Base-by-base conservation (phyloP, 1,140 invertebrate species). In the Drosophila varians region DNA sequence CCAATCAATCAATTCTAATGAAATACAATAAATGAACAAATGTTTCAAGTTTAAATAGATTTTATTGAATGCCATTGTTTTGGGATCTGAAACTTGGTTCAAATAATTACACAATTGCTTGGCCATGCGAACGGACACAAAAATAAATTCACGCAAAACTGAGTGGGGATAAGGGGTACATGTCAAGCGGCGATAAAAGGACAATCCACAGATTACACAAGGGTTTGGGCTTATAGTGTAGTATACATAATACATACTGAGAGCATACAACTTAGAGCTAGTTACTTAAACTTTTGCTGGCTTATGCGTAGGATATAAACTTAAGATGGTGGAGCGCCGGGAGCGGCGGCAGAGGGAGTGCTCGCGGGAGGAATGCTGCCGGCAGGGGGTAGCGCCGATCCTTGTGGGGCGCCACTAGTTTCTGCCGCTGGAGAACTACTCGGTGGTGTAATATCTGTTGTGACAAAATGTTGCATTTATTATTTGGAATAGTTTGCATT, bases 221-320 rank as follows among this genome's bases (percentile, higher is more conserved):
- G 26, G 26, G 11, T 38, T 26, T 68, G 52, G 62, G 72, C 49
- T 23, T 52, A 58, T 28, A 54, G 40, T 53, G 46, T 46, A 73
- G 76, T 57, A 86, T 69, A 80, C 72, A 80, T 64, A 74, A 65
- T 82, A 82, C 69, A 80, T 86, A 87, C 68, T 87, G 82, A 86
- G 82, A 88, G 82, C 62, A 70, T 82, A 66, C 62, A 60, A 82
- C 74, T 77, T 83, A 88, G 31, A 48, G 54, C 86, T 82, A 72
- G 53, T 46, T 70, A 55, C 58, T 76, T 66, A 58, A 46, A 62
- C 54, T 26, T 61, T 51, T 61, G 38, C 49, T 84, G 62, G 49
- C 78, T 74, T 66, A 66, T 1, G 9, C 40, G 18, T 62, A 73
- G 54, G 46, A 49, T 69, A 83, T 88, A 88, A 43, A 56, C 69